Conservation (phyloP, 2,113 vertebrate genomes). For the Cardinalis cardinalis region DNA sequence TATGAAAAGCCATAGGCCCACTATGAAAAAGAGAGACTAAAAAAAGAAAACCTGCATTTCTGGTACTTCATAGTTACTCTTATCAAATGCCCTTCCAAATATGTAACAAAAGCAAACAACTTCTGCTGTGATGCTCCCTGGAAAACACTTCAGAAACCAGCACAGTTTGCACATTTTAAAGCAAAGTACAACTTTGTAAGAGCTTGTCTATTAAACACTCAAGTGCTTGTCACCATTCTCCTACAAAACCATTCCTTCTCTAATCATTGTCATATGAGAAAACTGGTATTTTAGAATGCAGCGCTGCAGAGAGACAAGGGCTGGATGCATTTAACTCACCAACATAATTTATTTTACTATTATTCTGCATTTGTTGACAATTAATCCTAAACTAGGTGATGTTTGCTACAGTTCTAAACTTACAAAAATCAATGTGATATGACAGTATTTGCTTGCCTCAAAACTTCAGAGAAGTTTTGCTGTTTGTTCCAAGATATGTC, state of each 20-base stretch:
- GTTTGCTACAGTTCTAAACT: background rate
- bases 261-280: background rate
- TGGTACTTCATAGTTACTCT: background rate
- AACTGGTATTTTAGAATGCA: background rate
- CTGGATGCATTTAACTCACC: background rate
- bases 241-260: background rate
- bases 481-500: background rate
- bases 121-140: background rate
- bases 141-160: background rate
- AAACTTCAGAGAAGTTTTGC: background rate
- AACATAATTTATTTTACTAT: background rate
- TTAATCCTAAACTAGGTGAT: background rate
- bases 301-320: background rate
- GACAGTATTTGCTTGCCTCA: background rate
- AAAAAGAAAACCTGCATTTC: background rate
- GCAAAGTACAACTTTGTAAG: background rate
- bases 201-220: background rate
- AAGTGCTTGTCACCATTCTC: background rate
- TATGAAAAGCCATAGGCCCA: background rate
- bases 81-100: background rate
- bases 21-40: background rate
- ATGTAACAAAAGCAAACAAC: background rate
- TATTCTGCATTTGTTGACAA: background rate
- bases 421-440: background rate
- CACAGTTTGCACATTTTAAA: background rate